These are phyloP conservation scores for Alouatta palliata DNA, from an alignment of 2,113 vertebrate species.

Conservation along the genomic window DNA sequence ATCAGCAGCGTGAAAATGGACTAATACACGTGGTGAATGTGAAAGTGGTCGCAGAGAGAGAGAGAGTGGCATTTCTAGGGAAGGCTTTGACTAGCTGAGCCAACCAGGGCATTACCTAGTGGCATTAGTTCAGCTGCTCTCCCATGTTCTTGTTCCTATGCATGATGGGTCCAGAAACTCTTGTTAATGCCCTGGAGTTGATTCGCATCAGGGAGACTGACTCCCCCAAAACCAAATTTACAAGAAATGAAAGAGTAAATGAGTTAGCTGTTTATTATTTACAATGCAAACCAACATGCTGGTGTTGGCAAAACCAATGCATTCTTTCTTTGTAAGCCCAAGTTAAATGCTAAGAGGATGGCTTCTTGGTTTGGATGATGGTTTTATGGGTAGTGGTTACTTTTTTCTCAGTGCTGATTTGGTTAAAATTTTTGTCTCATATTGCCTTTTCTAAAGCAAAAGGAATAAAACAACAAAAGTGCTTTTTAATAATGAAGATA, in stretches of 20 bases:
- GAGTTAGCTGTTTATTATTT: background rate
- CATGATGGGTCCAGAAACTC: background rate
- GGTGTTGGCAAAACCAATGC: background rate
- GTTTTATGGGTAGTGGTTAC: background rate
- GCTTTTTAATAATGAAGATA: constrained; percentile 13
- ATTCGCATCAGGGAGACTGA: background rate
- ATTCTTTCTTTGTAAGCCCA: background rate
- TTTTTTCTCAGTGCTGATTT: background rate
- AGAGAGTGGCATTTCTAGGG: background rate
- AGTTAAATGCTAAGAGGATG: background rate
- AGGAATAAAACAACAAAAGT: background rate
- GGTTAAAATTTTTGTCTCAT: constrained; percentile 28
- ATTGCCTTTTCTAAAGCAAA: constrained; percentile 25
- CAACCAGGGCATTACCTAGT: background rate
- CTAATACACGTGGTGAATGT: too few relatives aligned
- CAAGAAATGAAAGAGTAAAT: background rate
- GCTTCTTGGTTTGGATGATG: background rate
- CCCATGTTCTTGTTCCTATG: background rate
- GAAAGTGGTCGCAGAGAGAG: background rate
- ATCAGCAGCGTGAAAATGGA: too few relatives aligned
- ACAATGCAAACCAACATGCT: background rate
- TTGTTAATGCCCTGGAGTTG: background rate
- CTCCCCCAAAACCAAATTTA: background rate
- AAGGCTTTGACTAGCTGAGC: background rate
- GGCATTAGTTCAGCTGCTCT: background rate